Evolutionary conservation across 92 coral and sea anemone species (phyloP), one percentile per base, ranked within the genome.

Genomic region (Paragorgia papillata): DNA sequence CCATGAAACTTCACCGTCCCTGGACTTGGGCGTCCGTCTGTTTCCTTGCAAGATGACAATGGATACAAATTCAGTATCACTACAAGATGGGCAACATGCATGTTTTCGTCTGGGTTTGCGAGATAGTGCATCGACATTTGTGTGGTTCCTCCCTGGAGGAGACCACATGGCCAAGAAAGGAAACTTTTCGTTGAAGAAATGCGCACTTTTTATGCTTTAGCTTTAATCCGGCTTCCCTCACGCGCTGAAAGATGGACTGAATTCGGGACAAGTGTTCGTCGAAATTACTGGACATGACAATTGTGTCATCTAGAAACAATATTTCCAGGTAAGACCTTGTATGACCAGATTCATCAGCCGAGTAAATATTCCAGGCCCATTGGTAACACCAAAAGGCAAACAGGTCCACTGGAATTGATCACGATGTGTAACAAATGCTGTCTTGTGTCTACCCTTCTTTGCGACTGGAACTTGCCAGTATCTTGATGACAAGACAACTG

Each of bases 81-180:
- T 12, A 37, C 76, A 69, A n/a, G 71, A 65, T n/a, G 71, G 71
- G 13, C 71, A 65, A 31, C 35, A 43, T 0, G 25, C 71, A 37
- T 35, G 53, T 12, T 48, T 43, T 1, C 71, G 71, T 50, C 53
- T 17, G 30, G 84, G 84, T 53, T 66, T 67, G 25, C 82, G 63
- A 18, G 85, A 80, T 39, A 80, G 33, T 17, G 82, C 85, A 43
- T 80, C 84, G 22, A n/a, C n/a, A n/a, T n/a, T n/a, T n/a, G n/a
- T n/a, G n/a, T n/a, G 85, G 6, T 37, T 5, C 49, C 82, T 60
- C 29, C 90, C 83, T 15, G 88, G 65, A 51, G 0, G 86, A 84
- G n/a, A 75, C 76, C 22, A 84, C 82, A 25, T 79, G 79, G 18
- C 85, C 91, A 17, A 80, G 62, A 57, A 85, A 75, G 15, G 54